Conservation (phyloP, 2,113 vertebrate species). For the Oreocharis arfaki region DNA sequence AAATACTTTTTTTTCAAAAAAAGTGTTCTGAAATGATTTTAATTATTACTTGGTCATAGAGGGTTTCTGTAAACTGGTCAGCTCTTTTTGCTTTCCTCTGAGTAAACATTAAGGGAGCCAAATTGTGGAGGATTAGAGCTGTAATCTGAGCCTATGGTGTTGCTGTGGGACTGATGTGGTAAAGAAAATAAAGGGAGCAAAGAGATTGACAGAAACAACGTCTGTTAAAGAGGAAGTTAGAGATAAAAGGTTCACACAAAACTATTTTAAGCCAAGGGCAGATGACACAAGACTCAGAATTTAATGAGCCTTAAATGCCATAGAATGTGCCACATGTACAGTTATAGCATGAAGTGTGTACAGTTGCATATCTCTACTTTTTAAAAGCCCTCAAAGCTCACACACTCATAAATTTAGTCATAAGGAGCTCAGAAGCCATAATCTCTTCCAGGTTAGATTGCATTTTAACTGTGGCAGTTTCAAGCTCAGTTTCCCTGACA, state of each 20-base stretch:
- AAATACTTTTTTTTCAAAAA: neutral
- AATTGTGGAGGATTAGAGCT: neutral
- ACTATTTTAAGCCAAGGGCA: slow-evolving; percentile 69
- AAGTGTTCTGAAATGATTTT: neutral
- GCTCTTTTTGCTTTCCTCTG: neutral
- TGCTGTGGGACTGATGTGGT: neutral
- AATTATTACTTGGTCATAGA: neutral
- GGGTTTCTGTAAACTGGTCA: neutral
- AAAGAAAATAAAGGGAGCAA: slow-evolving; percentile 1
- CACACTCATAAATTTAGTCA: neutral
- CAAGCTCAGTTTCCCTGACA: neutral
- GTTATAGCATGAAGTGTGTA: slow-evolving; percentile 1
- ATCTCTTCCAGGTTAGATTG: neutral
- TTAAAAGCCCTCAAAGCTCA: slow-evolving; percentile 27
- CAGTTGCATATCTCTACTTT: slow-evolving; percentile 18
- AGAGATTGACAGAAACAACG: slow-evolving; percentile 48
- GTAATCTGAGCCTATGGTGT: neutral
- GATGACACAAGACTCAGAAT: slow-evolving; percentile 70
- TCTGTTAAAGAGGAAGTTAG: slow-evolving; percentile 48
- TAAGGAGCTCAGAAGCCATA: neutral
- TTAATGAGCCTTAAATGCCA: slow-evolving; percentile 79
- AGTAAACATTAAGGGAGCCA: neutral
- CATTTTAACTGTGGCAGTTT: neutral
- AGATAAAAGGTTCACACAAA: slow-evolving; percentile 53
- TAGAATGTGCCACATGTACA: slow-evolving; percentile 44